A percentile compares a stretch with the other conserved stretches of the same genome.
Evolutionary conservation across 64 coral and sea anemone species (phyloP).

Genomic region (Porites australiensis): DNA sequence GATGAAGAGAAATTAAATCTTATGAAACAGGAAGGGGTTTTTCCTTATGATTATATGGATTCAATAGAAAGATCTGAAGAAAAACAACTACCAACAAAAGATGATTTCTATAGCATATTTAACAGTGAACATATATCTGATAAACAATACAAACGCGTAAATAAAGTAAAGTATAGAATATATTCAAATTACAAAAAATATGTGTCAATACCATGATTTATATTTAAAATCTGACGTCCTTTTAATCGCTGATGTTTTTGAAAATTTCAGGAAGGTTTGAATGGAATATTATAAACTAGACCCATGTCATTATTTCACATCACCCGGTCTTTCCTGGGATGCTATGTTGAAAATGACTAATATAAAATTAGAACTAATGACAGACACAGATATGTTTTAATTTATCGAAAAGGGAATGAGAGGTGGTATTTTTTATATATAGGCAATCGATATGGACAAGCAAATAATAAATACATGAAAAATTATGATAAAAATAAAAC

Average conservation of each 20-base stretch:
- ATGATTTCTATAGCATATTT: not conserved
- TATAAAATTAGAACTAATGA: not conserved
- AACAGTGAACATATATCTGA: not conserved
- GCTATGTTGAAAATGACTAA: constrained; percentile 1
- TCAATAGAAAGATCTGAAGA: not conserved
- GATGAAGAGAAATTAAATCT: not conserved
- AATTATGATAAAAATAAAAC: not conserved
- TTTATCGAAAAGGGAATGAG: not conserved
- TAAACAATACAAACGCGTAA: not conserved
- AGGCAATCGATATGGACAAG: not conserved
- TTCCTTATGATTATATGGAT: constrained; percentile 1
- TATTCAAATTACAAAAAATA: not conserved
- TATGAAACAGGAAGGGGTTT: not conserved
- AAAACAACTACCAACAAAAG: not conserved
- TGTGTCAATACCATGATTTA: not conserved
- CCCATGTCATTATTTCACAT: constrained; percentile 14
- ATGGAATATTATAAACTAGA: not conserved
- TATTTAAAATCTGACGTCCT: not conserved
- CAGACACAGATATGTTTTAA: not conserved
- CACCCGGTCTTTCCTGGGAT: not conserved
- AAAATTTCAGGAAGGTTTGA: not conserved
- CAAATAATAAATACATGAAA: constrained; percentile 4
- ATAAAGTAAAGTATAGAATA: not conserved
- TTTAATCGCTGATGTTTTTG: not conserved
- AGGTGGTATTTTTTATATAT: constrained; percentile 8